A percentile compares a stretch with the other conserved stretches of the same genome.
These are phyloP conservation scores for human (Homo sapiens) DNA, from an alignment of 2,113 vertebrate genomes.

Conservation along the genomic window DNA sequence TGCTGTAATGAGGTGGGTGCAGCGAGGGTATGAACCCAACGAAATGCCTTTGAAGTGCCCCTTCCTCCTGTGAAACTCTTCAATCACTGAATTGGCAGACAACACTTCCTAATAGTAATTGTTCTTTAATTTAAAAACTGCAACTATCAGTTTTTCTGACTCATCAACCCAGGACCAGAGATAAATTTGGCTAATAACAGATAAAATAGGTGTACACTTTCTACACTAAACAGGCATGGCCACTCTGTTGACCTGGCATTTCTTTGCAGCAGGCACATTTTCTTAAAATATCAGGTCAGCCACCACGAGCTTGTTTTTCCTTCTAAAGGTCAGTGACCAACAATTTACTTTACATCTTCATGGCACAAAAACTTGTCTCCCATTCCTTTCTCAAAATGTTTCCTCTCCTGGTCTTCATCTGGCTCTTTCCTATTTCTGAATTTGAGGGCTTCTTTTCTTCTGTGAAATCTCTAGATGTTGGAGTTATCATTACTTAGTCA, in stretches of 20 bases:
- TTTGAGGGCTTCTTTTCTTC: neutral
- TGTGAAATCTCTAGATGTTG: neutral
- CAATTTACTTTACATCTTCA: neutral
- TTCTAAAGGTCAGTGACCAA: neutral
- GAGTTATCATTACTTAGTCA: neutral
- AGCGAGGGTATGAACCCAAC: too few relatives aligned
- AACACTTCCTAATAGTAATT: neutral
- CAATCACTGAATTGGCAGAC: neutral
- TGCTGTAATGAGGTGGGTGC: accelerated
- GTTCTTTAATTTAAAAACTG: neutral
- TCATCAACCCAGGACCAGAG: neutral
- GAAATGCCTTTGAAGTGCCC: neutral
- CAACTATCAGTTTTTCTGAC: neutral
- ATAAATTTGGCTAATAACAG: neutral
- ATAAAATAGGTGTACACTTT: neutral
- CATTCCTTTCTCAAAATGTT: neutral
- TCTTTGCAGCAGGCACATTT: neutral
- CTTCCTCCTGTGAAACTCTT: neutral
- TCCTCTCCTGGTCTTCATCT: neutral
- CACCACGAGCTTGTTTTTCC: neutral
- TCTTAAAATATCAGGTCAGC: neutral
- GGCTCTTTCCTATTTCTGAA: neutral
- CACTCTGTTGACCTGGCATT: too few relatives aligned
- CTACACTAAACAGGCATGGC: neutral
- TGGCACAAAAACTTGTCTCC: neutral